Evolutionary conservation across 2,888 invertebrate species (phyloP).

Genomic region (Thymelicus sylvestris): DNA sequence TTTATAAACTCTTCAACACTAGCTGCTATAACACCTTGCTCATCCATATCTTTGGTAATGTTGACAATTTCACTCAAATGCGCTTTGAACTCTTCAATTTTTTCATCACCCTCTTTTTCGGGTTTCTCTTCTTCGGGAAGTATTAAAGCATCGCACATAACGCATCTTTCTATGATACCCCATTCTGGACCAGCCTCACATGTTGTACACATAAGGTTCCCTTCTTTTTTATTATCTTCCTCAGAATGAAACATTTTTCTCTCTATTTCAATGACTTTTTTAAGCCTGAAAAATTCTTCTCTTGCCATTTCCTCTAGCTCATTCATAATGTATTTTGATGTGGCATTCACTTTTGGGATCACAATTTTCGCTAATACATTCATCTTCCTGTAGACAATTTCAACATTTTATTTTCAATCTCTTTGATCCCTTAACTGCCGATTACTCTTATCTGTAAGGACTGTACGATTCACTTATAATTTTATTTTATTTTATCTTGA

Average conservation of each 20-base stretch:
- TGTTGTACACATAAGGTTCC: slow-evolving; percentile 18
- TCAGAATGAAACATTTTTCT: slow-evolving; percentile 40
- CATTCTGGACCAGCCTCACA: slow-evolving; percentile 19
- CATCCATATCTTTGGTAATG: slow-evolving; percentile 47
- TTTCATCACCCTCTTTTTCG: slow-evolving; percentile 33
- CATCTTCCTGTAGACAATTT: slow-evolving; percentile 53
- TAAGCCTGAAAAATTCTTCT: slow-evolving; percentile 56
- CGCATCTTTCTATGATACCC: slow-evolving; percentile 38
- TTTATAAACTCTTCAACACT: slow-evolving; percentile 49
- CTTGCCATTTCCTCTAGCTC: slow-evolving; percentile 55
- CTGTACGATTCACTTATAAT: slow-evolving; percentile 46
- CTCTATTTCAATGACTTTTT: slow-evolving; percentile 51
- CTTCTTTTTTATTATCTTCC: slow-evolving; percentile 35
- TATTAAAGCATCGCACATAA: slow-evolving; percentile 40
- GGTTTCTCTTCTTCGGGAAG: slow-evolving; percentile 32
- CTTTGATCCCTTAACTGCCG: slow-evolving; percentile 43
- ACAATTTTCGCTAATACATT: slow-evolving; percentile 56
- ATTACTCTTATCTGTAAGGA: slow-evolving; percentile 51
- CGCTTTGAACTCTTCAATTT: slow-evolving; percentile 47
- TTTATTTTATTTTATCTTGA: slow-evolving; percentile 1
- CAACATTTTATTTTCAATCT: slow-evolving; percentile 24
- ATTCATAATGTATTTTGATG: slow-evolving; percentile 50
- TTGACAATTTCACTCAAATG: slow-evolving; percentile 49
- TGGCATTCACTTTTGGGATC: slow-evolving; percentile 51
- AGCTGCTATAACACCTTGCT: slow-evolving; percentile 41